A percentile compares a stretch with the other conserved stretches of the same genome.
Conservation (phyloP, 2,113 vertebrate genomes). For the Pitta sordida region DNA sequence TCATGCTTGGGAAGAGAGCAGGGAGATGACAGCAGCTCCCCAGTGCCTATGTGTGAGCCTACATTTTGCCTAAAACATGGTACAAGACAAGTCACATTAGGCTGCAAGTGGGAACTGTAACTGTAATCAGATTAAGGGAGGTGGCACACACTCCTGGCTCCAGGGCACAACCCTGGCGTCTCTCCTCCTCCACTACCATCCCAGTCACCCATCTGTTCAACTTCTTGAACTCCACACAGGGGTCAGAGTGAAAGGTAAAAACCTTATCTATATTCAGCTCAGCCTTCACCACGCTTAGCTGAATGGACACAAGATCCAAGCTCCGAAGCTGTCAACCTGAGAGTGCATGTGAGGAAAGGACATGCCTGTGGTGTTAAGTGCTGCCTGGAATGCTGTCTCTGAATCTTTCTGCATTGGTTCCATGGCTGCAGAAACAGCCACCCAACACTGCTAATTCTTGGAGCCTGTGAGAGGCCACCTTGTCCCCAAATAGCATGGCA, state of each 20-base stretch:
- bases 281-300: neutral
- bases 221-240: neutral
- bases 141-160: neutral
- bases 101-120: neutral
- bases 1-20: neutral
- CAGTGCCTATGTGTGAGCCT: neutral
- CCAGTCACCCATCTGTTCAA: neutral
- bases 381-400: neutral
- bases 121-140: neutral
- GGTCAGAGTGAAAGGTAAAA: neutral
- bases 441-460: neutral
- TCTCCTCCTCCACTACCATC: neutral
- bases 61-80: neutral
- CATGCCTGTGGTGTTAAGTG: accelerated
- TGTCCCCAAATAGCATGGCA: neutral
- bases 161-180: neutral
- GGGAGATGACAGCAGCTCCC: neutral
- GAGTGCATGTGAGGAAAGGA: neutral
- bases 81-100: neutral
- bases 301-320: neutral
- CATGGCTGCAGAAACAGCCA: neutral
- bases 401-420: neutral
- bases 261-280: neutral
- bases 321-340: neutral
- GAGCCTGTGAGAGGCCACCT: neutral